These are phyloP conservation scores for Bubo bubo DNA, from an alignment of 2,113 vertebrate genomes.

Conservation along the genomic window DNA sequence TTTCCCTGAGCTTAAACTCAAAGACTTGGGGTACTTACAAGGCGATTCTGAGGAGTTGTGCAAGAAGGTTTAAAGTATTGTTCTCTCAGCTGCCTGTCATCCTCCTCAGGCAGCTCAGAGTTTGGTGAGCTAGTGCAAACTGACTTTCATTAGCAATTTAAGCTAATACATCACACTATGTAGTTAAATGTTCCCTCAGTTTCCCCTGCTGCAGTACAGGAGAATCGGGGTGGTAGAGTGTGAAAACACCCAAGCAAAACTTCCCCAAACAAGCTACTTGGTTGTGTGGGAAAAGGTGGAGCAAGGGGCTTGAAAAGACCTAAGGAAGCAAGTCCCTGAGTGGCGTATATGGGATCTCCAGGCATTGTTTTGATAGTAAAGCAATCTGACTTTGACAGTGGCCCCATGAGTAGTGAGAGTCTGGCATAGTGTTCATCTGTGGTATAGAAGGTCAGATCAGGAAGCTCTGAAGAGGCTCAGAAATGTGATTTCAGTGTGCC, in stretches of 20 bases:
- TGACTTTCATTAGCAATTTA: background rate
- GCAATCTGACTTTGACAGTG: background rate
- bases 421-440: background rate
- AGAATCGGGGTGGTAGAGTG: background rate
- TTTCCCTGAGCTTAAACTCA: background rate
- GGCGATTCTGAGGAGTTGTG: background rate
- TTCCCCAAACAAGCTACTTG: background rate
- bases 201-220: background rate
- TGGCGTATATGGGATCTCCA: background rate
- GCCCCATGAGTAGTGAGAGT: background rate
- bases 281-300: background rate
- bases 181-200: background rate
- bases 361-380: background rate
- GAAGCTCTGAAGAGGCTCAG: background rate
- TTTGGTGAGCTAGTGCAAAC: background rate
- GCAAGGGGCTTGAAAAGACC: background rate
- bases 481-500: background rate
- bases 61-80: background rate
- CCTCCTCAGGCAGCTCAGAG: background rate
- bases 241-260: background rate
- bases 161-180: background rate
- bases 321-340: background rate
- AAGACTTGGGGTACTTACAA: background rate
- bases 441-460: background rate
- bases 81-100: background rate